phyloP scores from a whole-genome alignment of 2,888 invertebrate genomes.

The Pollenia amentaria region DNA sequence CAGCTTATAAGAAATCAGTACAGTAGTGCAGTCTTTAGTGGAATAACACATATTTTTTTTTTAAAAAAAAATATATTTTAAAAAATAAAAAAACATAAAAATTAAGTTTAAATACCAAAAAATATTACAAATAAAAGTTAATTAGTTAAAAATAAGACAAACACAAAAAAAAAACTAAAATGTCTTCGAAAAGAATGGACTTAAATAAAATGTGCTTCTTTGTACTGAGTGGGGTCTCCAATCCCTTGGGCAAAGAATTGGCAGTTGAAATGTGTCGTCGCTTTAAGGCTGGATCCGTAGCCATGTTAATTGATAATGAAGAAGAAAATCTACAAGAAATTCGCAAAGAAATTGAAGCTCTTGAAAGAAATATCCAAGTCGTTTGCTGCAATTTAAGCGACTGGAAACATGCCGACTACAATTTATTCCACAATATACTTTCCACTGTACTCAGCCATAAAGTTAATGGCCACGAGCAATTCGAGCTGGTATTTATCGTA shows the following conservation, averaged over 20 bases:
- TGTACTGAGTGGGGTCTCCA: slow-evolving; percentile 93
- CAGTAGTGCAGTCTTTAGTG: slow-evolving; percentile 78
- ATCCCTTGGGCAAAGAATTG: slow-evolving; percentile 92
- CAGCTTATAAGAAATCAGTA: slow-evolving; percentile 75
- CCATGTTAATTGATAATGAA: slow-evolving; percentile 92
- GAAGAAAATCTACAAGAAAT: slow-evolving; percentile 88
- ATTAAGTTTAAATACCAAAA: not conserved
- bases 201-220: slow-evolving; percentile 87
- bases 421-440: slow-evolving; percentile 73
- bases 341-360: slow-evolving; percentile 85
- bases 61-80: not conserved
- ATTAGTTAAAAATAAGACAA: not conserved
- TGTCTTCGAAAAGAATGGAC: slow-evolving; percentile 85
- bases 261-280: slow-evolving; percentile 89
- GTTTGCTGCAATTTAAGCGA: slow-evolving; percentile 75
- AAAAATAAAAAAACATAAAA: slow-evolving; percentile 14
- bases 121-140: slow-evolving; percentile 27
- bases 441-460: slow-evolving; percentile 68
- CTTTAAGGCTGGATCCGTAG: slow-evolving; percentile 88
- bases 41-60: slow-evolving; percentile 67
- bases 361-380: slow-evolving; percentile 86
- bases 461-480: slow-evolving; percentile 63
- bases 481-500: slow-evolving; percentile 79
- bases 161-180: slow-evolving; percentile 56
- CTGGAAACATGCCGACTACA: slow-evolving; percentile 70